A percentile compares a stretch with the other conserved stretches of the same genome.
Conservation (phyloP, 2,888 invertebrate genomes). For the Halocaridina rubra region DNA sequence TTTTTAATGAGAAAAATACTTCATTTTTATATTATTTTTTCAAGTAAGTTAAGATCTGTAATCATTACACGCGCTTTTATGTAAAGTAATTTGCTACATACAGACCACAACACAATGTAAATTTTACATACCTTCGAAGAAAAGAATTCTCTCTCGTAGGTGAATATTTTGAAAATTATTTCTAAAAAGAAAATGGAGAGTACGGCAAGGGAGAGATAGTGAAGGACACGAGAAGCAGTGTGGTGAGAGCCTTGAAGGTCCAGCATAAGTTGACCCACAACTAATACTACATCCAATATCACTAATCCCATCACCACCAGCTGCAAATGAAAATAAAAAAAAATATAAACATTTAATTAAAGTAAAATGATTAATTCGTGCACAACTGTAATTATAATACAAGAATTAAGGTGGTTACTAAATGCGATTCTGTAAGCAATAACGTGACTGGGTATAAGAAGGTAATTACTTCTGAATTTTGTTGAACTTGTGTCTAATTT, state of each 20-base stretch:
- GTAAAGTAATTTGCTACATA: neutral
- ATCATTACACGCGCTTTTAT: too few relatives aligned
- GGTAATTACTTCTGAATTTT: too few relatives aligned
- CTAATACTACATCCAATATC: conserved; percentile 68
- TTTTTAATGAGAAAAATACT: too few relatives aligned
- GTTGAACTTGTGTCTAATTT: too few relatives aligned
- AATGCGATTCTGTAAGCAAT: too few relatives aligned
- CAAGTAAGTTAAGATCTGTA: too few relatives aligned
- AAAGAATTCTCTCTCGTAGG: conserved; percentile 68
- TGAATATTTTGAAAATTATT: conserved; percentile 67
- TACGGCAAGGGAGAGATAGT: conserved; percentile 68
- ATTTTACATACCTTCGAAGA: conserved; percentile 54
- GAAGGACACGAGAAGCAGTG: conserved; percentile 66
- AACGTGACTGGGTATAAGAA: too few relatives aligned
- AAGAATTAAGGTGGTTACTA: too few relatives aligned
- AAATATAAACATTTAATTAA: too few relatives aligned
- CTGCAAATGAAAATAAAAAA: conserved; percentile 65
- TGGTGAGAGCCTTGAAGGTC: conserved; percentile 66
- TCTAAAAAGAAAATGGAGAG: conserved; percentile 68
- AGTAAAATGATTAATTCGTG: too few relatives aligned
- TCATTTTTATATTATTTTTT: too few relatives aligned
- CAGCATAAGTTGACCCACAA: conserved; percentile 69
- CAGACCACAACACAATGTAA: neutral
- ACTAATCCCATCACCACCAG: conserved; percentile 68
- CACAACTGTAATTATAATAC: too few relatives aligned